These are phyloP conservation scores for Dryoscopus gambensis DNA, from an alignment of 2,113 vertebrate species.

Conservation along the genomic window DNA sequence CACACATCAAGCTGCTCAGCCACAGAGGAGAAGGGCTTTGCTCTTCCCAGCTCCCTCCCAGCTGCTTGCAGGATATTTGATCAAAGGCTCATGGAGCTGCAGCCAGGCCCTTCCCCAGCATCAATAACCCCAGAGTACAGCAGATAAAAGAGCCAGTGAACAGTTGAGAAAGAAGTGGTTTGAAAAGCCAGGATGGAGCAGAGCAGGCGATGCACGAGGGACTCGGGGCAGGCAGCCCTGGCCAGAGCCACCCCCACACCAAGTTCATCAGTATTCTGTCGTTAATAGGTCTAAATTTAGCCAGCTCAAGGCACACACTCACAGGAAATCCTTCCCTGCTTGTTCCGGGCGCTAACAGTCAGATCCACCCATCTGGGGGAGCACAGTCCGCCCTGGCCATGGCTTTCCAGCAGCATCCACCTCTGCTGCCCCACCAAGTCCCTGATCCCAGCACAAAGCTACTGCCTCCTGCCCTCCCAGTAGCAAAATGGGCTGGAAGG, in stretches of 20 bases:
- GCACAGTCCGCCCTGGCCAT: not conserved
- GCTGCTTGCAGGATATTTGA: not conserved
- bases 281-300: not conserved
- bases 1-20: not conserved
- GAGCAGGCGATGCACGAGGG: not conserved
- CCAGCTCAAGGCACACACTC: not conserved
- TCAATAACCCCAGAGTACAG: not conserved
- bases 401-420: not conserved
- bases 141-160: not conserved
- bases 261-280: not conserved
- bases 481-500: not conserved
- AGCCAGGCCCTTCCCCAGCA: not conserved
- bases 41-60: not conserved
- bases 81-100: not conserved
- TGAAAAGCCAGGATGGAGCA: not conserved
- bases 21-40: fast-evolving
- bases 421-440: not conserved
- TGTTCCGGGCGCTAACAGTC: not conserved
- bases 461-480: not conserved
- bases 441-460: not conserved
- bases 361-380: not conserved
- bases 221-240: not conserved
- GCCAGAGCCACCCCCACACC: not conserved
- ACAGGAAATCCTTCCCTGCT: not conserved
- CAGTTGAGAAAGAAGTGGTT: not conserved